Evolutionary conservation across 1,140 invertebrate species (phyloP), one percentile per base, ranked within the genome.

Genomic region (Cyphomyrmex costatus): DNA sequence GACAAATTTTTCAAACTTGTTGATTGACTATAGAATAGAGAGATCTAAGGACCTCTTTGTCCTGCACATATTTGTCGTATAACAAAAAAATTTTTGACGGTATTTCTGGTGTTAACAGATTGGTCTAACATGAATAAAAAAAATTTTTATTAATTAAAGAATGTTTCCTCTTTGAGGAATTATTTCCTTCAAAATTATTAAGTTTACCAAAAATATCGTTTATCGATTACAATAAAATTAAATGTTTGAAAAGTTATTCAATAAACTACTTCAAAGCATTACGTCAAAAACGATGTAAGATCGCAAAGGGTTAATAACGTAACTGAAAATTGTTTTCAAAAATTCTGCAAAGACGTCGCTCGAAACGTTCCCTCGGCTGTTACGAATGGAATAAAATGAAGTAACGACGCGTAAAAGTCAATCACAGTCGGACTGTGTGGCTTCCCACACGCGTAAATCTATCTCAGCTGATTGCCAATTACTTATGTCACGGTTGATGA

Each of bases 381-480:
- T 6, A 5, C 42, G 19, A 56, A 27, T 5, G 66, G 27, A 86
- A 80, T 49, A 61, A 86, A 73, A 76, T 27, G 42, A 77, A 68
- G 30, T 56, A 68, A 70, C 33, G 65, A 12, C 19, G 42, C 33
- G 42, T 56, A 71, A 85, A 83, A 65, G 86, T 49, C 49, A 61
- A 49, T 68, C 65, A 68, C 3, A 36, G 46, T 36, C 33, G 58
- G 46, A 21, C 8, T 58, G 51, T 46, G 46, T 33, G 58, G 73
- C 61, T 89, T 68, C 51, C 73, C 87, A 71, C 56, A 66, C 42
- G 66, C 85, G 86, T 89, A 89, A 89, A 89, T 89, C 87, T 78
- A 86, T 70, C 71, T 61, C 73, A 76, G 60, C 61, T 84, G 88
- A 89, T 89, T 89, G 88, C 71, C 88, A 89, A 89, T 89, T 89